Evolutionary conservation across 2,113 vertebrate genomes (phyloP).

Genomic region (Sinocyclocheilus anshuiensis): DNA sequence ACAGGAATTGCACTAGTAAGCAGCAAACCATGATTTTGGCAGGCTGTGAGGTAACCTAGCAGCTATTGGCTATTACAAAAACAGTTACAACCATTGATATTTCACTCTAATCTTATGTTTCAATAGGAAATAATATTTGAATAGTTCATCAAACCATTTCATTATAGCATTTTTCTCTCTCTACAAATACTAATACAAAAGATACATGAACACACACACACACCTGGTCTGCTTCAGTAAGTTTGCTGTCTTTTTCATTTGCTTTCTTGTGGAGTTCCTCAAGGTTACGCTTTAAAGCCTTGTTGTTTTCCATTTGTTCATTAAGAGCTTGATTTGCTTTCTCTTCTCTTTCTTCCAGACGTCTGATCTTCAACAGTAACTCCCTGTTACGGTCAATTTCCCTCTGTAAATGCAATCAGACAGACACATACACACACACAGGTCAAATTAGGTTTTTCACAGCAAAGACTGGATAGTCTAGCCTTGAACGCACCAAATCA

Average conservation of each 20-base stretch:
- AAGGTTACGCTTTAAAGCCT: constrained; percentile 76
- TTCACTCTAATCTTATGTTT: background rate
- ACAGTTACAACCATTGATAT: background rate
- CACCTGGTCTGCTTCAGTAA: constrained; percentile 83
- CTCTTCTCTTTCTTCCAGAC: constrained; percentile 81
- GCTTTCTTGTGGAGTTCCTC: constrained; percentile 80
- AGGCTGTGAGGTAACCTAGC: background rate
- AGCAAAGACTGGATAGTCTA: background rate
- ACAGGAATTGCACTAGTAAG: background rate
- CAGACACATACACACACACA: background rate
- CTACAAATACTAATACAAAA: background rate
- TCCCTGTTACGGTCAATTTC: constrained; percentile 89
- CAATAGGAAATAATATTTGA: too few species aligned
- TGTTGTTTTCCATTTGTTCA: constrained; percentile 81
- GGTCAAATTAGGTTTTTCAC: background rate
- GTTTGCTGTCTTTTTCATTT: constrained; percentile 81
- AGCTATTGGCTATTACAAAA: background rate
- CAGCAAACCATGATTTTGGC: background rate
- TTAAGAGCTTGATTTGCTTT: constrained; percentile 76
- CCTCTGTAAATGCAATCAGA: constrained; percentile 71
- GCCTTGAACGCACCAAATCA: background rate
- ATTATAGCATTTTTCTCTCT: background rate
- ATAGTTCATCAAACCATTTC: background rate
- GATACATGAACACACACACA: constrained; percentile 65
- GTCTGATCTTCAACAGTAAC: constrained; percentile 82